phyloP scores from a whole-genome alignment of 2,888 invertebrate genomes.

The Schizaphis graminum region DNA sequence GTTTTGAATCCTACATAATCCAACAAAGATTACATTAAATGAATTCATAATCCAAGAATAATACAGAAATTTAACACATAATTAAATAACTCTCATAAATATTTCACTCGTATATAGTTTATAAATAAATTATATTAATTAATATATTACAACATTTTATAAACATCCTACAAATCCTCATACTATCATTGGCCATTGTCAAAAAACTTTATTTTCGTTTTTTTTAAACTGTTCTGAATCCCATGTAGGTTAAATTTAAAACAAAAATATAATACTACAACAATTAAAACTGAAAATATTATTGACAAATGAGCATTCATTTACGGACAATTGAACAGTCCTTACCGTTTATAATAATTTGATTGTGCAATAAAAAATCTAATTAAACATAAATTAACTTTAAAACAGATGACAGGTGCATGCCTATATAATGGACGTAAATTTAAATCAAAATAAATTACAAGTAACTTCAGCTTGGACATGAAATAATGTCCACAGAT shows the following conservation, averaged over 20 bases:
- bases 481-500: not conserved
- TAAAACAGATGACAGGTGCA: not conserved
- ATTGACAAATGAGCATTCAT: not conserved
- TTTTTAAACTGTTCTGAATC: not conserved
- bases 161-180: not conserved
- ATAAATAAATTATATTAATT: not conserved
- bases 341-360: not conserved
- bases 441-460: not conserved
- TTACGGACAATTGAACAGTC: not conserved
- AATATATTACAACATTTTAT: not conserved
- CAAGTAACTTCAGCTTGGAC: not conserved
- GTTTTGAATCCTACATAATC: constrained; percentile 14
- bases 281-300: not conserved
- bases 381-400: constrained; percentile 21
- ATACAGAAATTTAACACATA: not conserved
- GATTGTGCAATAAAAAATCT: not conserved
- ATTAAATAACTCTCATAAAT: not conserved
- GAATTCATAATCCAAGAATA: not conserved
- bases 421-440: not conserved
- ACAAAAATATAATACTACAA: not conserved
- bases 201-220: not conserved
- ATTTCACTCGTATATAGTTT: not conserved
- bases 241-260: not conserved
- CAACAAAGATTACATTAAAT: constrained; percentile 18
- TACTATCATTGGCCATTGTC: not conserved